Evolutionary conservation across 2,797 vertebrate species (phyloP).

Genomic region (Lemur catta): DNA sequence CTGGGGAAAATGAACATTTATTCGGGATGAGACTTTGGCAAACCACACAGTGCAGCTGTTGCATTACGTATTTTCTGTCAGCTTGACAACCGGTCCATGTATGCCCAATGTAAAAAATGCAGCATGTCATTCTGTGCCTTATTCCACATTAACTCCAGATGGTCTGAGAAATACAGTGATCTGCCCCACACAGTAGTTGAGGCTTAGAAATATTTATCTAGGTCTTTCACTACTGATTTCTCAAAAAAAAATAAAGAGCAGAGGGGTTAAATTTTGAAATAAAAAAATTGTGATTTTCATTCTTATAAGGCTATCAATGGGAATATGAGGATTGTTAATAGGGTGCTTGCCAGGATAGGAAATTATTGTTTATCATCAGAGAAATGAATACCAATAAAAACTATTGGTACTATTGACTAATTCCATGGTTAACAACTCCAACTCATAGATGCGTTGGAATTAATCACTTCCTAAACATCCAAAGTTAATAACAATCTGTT

Average conservation of each 20-base stretch:
- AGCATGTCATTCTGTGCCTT: slow-evolving; percentile 76
- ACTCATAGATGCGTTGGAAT: slow-evolving; percentile 21
- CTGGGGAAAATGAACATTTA: slow-evolving; percentile 85
- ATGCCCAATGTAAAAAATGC: slow-evolving; percentile 77
- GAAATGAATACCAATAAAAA: slow-evolving; percentile 51
- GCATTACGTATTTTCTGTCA: slow-evolving; percentile 77
- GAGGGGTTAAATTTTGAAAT: slow-evolving; percentile 72
- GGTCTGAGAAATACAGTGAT: slow-evolving; percentile 79
- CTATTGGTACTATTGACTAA: slow-evolving; percentile 43
- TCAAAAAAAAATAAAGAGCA: slow-evolving; percentile 77
- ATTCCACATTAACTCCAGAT: slow-evolving; percentile 80
- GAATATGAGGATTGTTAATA: slow-evolving; percentile 74
- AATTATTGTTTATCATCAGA: slow-evolving; percentile 49
- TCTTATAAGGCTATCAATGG: slow-evolving; percentile 66
- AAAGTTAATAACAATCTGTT: slow-evolving; percentile 39
- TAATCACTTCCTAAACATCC: slow-evolving; percentile 36
- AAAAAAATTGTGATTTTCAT: slow-evolving; percentile 73
- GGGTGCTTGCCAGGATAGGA: slow-evolving; percentile 58
- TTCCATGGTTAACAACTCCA: neutral
- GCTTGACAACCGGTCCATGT: slow-evolving; percentile 80
- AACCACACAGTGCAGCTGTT: slow-evolving; percentile 83
- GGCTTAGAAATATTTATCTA: slow-evolving; percentile 84
- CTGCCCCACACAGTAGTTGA: slow-evolving; percentile 75
- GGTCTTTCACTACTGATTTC: slow-evolving; percentile 80
- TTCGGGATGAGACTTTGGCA: slow-evolving; percentile 86